Conservation (phyloP, 92 coral and sea anemone genomes). For the Epizoanthus rinbou region DNA sequence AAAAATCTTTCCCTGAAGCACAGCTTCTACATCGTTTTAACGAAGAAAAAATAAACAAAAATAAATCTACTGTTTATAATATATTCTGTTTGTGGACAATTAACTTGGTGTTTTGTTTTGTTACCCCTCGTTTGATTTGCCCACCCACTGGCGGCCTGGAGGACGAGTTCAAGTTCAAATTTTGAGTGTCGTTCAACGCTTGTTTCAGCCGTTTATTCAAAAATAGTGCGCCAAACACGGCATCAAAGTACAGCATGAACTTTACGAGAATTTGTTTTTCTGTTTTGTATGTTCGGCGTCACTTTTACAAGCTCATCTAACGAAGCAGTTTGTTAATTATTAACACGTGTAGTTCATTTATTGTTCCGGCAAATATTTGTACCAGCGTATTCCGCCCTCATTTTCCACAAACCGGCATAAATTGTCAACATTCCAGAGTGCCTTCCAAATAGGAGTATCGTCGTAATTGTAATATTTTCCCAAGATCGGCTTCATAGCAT, state of each 20-base stretch:
- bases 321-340: not conserved
- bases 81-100: not conserved
- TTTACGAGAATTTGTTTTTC: no score
- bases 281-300: not conserved
- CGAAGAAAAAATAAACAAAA: not conserved
- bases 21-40: not conserved
- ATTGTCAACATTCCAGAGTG: conserved; percentile 79
- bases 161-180: not conserved
- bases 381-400: conserved; percentile 77
- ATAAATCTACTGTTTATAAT: not conserved
- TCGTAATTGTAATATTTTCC: conserved; percentile 82
- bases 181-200: no score
- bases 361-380: conserved; percentile 69
- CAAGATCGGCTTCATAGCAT: conserved; percentile 71
- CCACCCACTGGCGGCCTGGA: no score
- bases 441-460: conserved; percentile 79
- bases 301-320: no score
- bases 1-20: not conserved
- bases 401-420: conserved; percentile 88
- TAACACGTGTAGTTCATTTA: conserved; percentile 33
- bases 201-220: no score
- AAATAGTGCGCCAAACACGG: no score
- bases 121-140: not conserved
- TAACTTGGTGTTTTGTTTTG: not conserved
- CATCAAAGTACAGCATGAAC: no score